A percentile compares a stretch with the other conserved stretches of the same genome.
Conservation (phyloP, 1,140 invertebrate species). For the Drosophila ohnishii region DNA sequence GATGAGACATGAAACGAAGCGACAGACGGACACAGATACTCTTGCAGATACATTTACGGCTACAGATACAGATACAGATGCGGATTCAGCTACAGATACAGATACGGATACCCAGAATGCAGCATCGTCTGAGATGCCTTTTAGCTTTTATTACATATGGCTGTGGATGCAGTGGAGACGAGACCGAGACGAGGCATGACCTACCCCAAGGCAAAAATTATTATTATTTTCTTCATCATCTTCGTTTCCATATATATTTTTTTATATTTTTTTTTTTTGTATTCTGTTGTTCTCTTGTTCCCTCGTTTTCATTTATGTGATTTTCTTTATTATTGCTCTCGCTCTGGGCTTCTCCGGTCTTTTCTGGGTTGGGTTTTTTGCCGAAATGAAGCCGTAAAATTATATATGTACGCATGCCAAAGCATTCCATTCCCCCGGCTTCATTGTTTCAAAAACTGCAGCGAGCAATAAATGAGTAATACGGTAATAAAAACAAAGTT, state of each 20-base stretch:
- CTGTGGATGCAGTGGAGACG: conserved; percentile 25
- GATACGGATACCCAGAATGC: conserved; percentile 23
- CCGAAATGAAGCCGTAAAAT: conserved; percentile 71
- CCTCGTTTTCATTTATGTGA: conserved; percentile 54
- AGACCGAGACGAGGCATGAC: conserved; percentile 60
- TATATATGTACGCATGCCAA: conserved; percentile 56
- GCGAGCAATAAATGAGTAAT: conserved; percentile 67
- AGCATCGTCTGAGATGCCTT: conserved; percentile 39
- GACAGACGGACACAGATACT: conserved; percentile 44
- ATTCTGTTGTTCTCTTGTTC: conserved; percentile 29
- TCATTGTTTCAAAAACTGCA: conserved; percentile 72
- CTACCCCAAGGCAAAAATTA: conserved; percentile 78
- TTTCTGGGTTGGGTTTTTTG: conserved; percentile 46
- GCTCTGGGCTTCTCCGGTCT: conserved; percentile 56
- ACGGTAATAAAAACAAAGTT: conserved; percentile 63
- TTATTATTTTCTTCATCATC: conserved; percentile 63
- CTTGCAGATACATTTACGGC: conserved; percentile 21
- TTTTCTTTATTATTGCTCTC: conserved; percentile 54
- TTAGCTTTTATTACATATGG: conserved; percentile 71
- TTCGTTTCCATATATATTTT: conserved; percentile 29
- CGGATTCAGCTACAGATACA: conserved; percentile 6
- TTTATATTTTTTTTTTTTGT: neutral
- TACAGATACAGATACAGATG: conserved; percentile 17
- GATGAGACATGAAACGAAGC: conserved; percentile 68
- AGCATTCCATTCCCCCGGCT: conserved; percentile 21